A percentile compares a stretch with the other conserved stretches of the same genome.
phyloP scores from a whole-genome alignment of 2,888 invertebrate species.

The Monopis laevigella region DNA sequence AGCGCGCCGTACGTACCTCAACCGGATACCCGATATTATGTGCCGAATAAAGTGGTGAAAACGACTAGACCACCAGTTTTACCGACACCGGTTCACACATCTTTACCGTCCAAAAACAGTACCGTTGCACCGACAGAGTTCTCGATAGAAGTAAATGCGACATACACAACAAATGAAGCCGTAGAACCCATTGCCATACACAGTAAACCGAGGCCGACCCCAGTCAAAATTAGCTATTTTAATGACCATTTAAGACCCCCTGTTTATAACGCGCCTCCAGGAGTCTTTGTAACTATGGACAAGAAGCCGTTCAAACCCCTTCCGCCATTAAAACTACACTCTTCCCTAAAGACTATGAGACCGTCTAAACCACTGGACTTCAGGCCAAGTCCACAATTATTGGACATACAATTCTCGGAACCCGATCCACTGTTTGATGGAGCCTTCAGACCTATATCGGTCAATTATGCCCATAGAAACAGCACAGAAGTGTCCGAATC shows the following conservation, averaged over 20 bases:
- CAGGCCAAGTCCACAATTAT: slow-evolving; percentile 52
- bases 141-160: slow-evolving; percentile 25
- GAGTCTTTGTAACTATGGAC: slow-evolving; percentile 55
- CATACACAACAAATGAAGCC: slow-evolving; percentile 30
- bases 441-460: slow-evolving; percentile 48
- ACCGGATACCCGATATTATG: slow-evolving; percentile 31
- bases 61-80: slow-evolving; percentile 41
- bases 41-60: slow-evolving; percentile 32
- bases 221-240: slow-evolving; percentile 38
- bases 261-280: slow-evolving; percentile 54
- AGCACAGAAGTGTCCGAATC: slow-evolving; percentile 21
- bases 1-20: slow-evolving; percentile 26
- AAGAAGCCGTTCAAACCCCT: slow-evolving; percentile 59
- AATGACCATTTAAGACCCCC: slow-evolving; percentile 49
- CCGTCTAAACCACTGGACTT: slow-evolving; percentile 37
- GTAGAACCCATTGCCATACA: slow-evolving; percentile 31
- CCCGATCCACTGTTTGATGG: slow-evolving; percentile 36
- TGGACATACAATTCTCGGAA: slow-evolving; percentile 39
- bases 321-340: slow-evolving; percentile 46
- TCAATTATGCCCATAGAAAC: slow-evolving; percentile 29
- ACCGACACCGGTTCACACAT: slow-evolving; percentile 29
- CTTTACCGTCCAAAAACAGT: slow-evolving; percentile 5
- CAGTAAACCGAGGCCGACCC: slow-evolving; percentile 30
- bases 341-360: slow-evolving; percentile 33
- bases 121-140: slow-evolving; percentile 23